A percentile compares a stretch with the other conserved stretches of the same genome.
Evolutionary conservation across 2,797 vertebrate genomes (phyloP).

Genomic region (Otolemur crassicaudatus): DNA sequence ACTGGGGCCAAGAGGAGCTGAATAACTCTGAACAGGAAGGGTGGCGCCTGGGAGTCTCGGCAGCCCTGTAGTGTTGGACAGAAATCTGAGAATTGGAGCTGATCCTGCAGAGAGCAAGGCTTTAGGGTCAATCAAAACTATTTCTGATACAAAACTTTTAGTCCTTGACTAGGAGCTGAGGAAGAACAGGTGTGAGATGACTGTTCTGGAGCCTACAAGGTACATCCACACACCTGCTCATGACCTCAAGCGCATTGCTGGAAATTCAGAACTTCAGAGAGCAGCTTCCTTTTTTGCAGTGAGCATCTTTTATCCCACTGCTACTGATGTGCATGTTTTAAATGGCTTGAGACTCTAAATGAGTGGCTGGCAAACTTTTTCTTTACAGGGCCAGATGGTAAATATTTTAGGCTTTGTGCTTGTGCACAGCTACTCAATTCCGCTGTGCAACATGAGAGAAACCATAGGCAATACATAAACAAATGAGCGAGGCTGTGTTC

Average conservation of each 20-base stretch:
- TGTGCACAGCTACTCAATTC: neutral
- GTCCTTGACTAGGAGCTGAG: neutral
- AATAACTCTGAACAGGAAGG: constrained; percentile 7
- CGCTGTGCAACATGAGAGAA: neutral
- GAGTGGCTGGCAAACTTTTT: neutral
- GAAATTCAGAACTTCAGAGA: neutral
- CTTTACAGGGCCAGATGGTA: neutral
- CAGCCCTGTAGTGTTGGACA: neutral
- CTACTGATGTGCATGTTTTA: neutral
- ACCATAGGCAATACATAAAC: neutral
- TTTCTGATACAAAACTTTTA: constrained; percentile 46
- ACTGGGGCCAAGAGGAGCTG: neutral
- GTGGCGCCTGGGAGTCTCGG: neutral
- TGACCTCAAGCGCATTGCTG: neutral
- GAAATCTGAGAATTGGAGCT: constrained; percentile 24
- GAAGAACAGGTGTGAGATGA: neutral
- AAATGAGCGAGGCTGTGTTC: neutral
- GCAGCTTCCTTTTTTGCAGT: neutral
- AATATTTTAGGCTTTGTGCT: neutral
- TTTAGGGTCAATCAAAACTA: constrained; percentile 30
- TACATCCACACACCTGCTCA: neutral
- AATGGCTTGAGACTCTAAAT: neutral
- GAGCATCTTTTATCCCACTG: neutral
- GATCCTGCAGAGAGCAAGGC: neutral
- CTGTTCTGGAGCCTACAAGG: neutral